phyloP scores from a whole-genome alignment of 2,113 vertebrate genomes.

The Gnathonemus longibarbis region DNA sequence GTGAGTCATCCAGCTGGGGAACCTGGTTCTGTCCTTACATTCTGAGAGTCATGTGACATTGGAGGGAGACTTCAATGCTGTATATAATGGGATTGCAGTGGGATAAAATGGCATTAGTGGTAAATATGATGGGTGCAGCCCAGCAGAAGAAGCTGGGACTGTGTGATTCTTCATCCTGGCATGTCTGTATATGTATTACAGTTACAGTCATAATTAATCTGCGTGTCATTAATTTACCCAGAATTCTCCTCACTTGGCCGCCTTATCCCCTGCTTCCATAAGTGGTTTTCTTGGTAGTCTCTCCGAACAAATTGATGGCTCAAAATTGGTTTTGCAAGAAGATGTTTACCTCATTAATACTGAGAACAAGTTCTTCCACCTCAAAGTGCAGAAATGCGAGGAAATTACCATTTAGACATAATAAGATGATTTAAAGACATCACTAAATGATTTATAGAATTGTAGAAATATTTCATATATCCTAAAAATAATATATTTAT shows the following conservation, averaged over 20 bases:
- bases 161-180: not conserved
- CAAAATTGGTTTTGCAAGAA: not conserved
- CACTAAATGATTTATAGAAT: not conserved
- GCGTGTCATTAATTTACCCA: not conserved
- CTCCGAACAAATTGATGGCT: not conserved
- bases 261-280: not conserved
- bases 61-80: not conserved
- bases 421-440: not conserved
- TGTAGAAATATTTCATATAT: not conserved
- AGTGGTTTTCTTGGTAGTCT: not conserved
- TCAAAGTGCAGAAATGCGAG: not conserved
- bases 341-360: not conserved
- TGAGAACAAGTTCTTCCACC: not conserved
- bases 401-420: not conserved
- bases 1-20: conserved; percentile 55
- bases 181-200: conserved; percentile 1
- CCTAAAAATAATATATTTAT: not conserved
- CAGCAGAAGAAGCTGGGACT: not conserved
- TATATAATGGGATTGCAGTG: not conserved
- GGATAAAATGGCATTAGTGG: not conserved
- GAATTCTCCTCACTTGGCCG: not conserved
- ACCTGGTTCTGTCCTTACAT: not conserved
- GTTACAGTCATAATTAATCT: not conserved
- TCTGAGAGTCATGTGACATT: not conserved
- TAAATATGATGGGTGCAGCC: not conserved